phyloP scores from a whole-genome alignment of 2,113 vertebrate species.

The Cariama cristata region DNA sequence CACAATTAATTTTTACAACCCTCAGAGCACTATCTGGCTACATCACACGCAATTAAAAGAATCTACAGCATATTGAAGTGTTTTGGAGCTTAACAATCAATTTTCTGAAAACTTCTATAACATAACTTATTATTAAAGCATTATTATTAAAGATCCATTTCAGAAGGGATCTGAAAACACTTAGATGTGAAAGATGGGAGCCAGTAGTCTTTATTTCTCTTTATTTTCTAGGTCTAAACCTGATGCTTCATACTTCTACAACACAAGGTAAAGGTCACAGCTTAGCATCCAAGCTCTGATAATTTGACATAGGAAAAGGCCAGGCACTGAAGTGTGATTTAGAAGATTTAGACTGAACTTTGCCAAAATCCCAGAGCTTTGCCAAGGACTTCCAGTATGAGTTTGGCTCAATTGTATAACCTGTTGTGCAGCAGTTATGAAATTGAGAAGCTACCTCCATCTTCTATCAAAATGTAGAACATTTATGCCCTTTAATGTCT shows the following conservation, averaged over 20 bases:
- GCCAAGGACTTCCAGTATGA: not conserved
- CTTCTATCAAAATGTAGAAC: not conserved
- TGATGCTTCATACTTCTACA: not conserved
- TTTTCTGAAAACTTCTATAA: not conserved
- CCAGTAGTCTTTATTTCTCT: not conserved
- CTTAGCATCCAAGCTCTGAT: not conserved
- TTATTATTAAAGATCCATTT: not conserved
- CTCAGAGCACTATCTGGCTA: not conserved
- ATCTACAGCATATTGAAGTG: not conserved
- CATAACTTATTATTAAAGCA: not conserved
- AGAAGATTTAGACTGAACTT: conserved; percentile 11
- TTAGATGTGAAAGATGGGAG: not conserved
- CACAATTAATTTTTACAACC: not conserved
- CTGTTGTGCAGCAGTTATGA: not conserved
- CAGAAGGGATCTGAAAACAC: not conserved
- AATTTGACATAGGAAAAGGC: not conserved
- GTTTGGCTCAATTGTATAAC: not conserved
- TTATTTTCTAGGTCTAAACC: not conserved
- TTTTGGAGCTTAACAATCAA: not conserved
- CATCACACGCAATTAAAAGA: not conserved
- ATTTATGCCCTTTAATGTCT: not conserved
- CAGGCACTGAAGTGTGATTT: not conserved
- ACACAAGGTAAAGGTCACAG: not conserved
- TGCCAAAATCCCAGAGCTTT: not conserved
- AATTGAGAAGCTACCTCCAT: not conserved